Percentiles rank a stretch among this genome's conserved stretches.
Conservation (phyloP, 2,797 vertebrate species). For the Coilia nasus region DNA sequence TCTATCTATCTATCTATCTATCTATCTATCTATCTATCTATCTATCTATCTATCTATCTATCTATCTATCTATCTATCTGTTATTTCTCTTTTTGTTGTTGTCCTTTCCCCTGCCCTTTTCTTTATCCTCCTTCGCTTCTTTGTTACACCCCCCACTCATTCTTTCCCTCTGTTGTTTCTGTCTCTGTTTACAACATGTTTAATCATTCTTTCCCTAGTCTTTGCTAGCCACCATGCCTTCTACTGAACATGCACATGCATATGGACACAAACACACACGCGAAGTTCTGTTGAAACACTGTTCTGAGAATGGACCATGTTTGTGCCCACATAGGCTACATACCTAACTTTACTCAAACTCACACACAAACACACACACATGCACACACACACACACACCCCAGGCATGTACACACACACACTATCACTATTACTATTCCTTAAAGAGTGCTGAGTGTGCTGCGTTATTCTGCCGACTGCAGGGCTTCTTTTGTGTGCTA, state of each 20-base stretch:
- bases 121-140: too few relatives aligned
- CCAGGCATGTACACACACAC: too few relatives aligned
- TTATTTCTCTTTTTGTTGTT: too few relatives aligned
- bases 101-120: too few relatives aligned
- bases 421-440: slow-evolving; percentile 43
- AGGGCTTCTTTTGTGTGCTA: slow-evolving; percentile 53
- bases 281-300: too few relatives aligned
- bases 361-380: not conserved
- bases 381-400: too few relatives aligned
- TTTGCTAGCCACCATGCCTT: not conserved
- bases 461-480: slow-evolving; percentile 64
- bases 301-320: too few relatives aligned
- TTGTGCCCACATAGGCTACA: too few relatives aligned
- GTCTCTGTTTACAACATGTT: not conserved
- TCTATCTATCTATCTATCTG: not conserved
- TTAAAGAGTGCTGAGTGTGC: slow-evolving; percentile 67
- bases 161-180: not conserved
- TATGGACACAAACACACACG: not conserved
- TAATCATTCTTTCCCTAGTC: not conserved
- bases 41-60: not conserved
- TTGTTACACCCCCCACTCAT: not conserved
- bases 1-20: not conserved
- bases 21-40: not conserved
- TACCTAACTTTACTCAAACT: not conserved
- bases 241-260: not conserved